Percentiles rank a stretch among this genome's conserved stretches.
phyloP scores from a whole-genome alignment of 2,888 invertebrate genomes.

The Tetheella fluctuosa region DNA sequence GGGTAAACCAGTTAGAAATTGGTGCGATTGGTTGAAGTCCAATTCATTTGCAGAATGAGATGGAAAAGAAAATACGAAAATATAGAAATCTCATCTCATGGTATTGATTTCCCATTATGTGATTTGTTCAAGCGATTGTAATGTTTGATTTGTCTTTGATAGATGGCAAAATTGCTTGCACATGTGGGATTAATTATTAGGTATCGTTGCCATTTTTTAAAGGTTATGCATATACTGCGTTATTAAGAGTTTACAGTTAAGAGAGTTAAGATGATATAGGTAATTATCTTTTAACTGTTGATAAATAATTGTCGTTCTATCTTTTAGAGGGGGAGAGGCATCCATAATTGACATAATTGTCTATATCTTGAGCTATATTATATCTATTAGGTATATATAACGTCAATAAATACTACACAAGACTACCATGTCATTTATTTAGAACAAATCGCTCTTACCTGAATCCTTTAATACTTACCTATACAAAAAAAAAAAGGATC shows the following conservation, averaged over 20 bases:
- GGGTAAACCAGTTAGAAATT: neutral
- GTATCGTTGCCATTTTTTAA: neutral
- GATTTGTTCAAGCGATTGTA: neutral
- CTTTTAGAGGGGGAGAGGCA: too few species aligned
- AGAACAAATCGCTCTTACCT: too few species aligned
- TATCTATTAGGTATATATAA: too few species aligned
- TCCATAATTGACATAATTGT: too few species aligned
- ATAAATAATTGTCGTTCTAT: too few species aligned
- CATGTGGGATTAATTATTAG: neutral
- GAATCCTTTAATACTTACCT: too few species aligned
- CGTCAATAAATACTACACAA: too few species aligned
- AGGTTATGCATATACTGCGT: neutral
- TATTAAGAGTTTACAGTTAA: neutral
- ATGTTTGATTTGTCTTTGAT: neutral
- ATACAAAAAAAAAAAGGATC: too few species aligned
- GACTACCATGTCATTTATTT: too few species aligned
- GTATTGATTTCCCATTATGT: neutral
- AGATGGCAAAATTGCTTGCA: neutral
- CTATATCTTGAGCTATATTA: too few species aligned
- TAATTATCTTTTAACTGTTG: too few species aligned
- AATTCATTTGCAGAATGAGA: neutral
- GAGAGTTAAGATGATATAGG: too few species aligned
- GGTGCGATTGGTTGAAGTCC: slow-evolving; percentile 4
- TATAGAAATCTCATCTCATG: neutral
- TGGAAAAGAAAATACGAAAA: slow-evolving; percentile 4